phyloP scores from a whole-genome alignment of 2,797 vertebrate genomes.

The Enoplosus armatus region DNA sequence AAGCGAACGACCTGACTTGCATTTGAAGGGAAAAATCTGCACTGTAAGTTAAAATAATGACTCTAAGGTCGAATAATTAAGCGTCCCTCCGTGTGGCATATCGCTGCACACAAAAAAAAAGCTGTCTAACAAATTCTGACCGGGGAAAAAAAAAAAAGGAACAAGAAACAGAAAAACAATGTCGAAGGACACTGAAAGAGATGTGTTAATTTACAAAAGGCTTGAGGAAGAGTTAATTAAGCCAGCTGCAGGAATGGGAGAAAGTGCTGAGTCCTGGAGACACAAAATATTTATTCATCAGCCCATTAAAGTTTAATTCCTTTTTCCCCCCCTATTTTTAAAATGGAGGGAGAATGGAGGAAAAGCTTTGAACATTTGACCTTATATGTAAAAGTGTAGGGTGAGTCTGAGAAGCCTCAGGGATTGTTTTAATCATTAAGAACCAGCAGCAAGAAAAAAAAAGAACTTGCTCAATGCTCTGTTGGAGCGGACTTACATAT shows the following conservation, averaged over 20 bases:
- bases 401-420: slow-evolving; percentile 70
- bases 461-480: slow-evolving; percentile 37
- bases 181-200: slow-evolving; percentile 75
- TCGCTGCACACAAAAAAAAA: slow-evolving; percentile 44
- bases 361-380: slow-evolving; percentile 85
- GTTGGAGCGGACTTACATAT: slow-evolving; percentile 34
- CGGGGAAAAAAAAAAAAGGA: slow-evolving; percentile 3
- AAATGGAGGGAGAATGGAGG: slow-evolving; percentile 67
- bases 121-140: slow-evolving; percentile 66
- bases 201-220: slow-evolving; percentile 82
- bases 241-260: slow-evolving; percentile 69
- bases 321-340: slow-evolving; percentile 64
- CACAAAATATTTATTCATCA: slow-evolving; percentile 86
- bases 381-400: slow-evolving; percentile 82
- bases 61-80: slow-evolving; percentile 75
- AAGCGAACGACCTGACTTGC: slow-evolving; percentile 60
- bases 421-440: slow-evolving; percentile 78
- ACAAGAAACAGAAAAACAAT: slow-evolving; percentile 51
- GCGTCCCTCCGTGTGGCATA: slow-evolving; percentile 59
- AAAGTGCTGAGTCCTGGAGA: slow-evolving; percentile 83
- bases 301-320: slow-evolving; percentile 84
- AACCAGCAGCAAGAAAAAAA: slow-evolving; percentile 48
- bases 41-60: slow-evolving; percentile 79
- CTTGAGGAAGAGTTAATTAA: slow-evolving; percentile 84
- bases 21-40: slow-evolving; percentile 64